phyloP scores from a whole-genome alignment of 2,797 vertebrate species.

The Dipus sagitta region DNA sequence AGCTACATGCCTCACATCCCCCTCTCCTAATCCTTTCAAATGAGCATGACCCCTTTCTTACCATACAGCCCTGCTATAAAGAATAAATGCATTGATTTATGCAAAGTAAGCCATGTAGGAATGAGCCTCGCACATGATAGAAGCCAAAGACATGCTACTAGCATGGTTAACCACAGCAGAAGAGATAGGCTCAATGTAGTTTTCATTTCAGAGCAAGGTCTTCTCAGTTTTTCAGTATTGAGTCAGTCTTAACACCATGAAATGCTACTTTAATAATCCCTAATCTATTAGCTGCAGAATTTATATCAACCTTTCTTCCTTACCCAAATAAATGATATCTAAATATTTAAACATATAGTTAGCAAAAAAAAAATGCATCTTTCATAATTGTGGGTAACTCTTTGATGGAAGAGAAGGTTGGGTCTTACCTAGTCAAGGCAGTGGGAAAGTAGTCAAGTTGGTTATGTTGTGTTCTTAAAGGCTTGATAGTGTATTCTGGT shows the following conservation, averaged over 20 bases:
- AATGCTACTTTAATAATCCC: not conserved
- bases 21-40: not conserved
- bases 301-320: conserved; percentile 5
- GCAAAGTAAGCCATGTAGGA: not conserved
- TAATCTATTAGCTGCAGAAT: not conserved
- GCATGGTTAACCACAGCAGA: not conserved
- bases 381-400: not conserved
- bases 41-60: not conserved
- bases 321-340: conserved; percentile 29
- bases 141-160: not conserved
- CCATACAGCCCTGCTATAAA: not conserved
- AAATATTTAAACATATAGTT: not conserved
- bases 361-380: not conserved
- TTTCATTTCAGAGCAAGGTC: not conserved
- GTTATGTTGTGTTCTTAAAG: conserved; percentile 74
- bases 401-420: conserved; percentile 36
- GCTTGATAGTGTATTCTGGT: conserved; percentile 63
- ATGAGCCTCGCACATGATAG: not conserved
- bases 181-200: not conserved
- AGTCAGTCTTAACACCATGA: not conserved
- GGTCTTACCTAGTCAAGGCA: conserved; percentile 84
- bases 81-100: not conserved
- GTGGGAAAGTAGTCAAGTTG: conserved; percentile 61
- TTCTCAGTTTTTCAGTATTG: not conserved
- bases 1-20: not conserved